These are phyloP conservation scores for Carposina sasakii DNA, from an alignment of 1,140 invertebrate genomes.

Conservation along the genomic window DNA sequence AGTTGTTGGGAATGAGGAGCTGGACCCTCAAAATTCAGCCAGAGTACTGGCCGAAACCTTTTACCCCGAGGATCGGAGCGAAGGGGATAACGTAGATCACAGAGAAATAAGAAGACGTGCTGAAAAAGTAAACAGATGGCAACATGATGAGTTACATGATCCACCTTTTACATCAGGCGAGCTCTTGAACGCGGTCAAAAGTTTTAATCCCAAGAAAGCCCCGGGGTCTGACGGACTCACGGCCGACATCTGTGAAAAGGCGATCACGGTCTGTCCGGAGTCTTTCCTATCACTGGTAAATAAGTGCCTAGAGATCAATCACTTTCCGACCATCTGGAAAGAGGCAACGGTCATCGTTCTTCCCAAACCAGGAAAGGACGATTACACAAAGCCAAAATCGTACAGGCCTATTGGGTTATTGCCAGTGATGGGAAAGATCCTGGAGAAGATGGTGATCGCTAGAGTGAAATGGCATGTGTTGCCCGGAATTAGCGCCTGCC, in stretches of 20 bases:
- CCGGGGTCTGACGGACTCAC: neutral
- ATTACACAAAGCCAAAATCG: conserved; percentile 12
- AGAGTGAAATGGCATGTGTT: conserved; percentile 11
- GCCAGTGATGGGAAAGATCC: conserved; percentile 19
- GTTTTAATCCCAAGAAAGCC: conserved; percentile 22
- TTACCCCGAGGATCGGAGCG: neutral
- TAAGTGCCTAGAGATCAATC: too few species aligned
- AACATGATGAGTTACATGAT: conserved; percentile 7
- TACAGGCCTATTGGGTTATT: conserved; percentile 18
- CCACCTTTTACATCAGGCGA: conserved; percentile 15
- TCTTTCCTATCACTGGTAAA: too few species aligned
- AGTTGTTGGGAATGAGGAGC: neutral
- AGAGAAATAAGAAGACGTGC: conserved; percentile 2
- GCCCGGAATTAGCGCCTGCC: conserved; percentile 7
- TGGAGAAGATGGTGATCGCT: conserved; percentile 17
- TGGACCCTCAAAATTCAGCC: neutral
- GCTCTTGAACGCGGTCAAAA: neutral
- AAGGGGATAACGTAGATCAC: too few species aligned
- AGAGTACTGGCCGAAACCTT: conserved; percentile 5
- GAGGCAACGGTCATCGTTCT: conserved; percentile 13
- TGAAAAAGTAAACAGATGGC: neutral
- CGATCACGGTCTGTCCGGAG: too few species aligned
- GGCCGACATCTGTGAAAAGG: neutral
- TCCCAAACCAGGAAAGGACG: conserved; percentile 10
- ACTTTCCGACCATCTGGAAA: conserved; percentile 15